These are phyloP conservation scores for Tortrix viridana DNA, from an alignment of 2,888 invertebrate genomes.

Conservation along the genomic window DNA sequence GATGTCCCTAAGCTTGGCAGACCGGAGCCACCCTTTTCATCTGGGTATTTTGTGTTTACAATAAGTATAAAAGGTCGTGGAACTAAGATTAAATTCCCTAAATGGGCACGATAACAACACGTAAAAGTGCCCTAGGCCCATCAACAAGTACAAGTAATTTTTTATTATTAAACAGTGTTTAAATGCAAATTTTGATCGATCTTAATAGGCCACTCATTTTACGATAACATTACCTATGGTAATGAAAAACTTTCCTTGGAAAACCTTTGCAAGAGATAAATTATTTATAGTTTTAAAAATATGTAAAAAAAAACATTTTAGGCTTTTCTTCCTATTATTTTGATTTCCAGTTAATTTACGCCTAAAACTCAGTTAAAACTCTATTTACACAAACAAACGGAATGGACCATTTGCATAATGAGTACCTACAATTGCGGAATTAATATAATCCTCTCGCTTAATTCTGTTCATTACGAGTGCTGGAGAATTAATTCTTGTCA, in stretches of 20 bases:
- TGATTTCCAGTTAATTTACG: background rate
- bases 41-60: background rate
- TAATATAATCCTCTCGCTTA: constrained; percentile 43
- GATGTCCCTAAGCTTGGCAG: constrained; percentile 17
- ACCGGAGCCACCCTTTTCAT: background rate
- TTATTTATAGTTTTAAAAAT: too few species aligned
- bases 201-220: too few species aligned
- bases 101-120: background rate
- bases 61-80: too few species aligned
- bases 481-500: constrained; percentile 46
- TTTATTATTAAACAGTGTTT: too few species aligned
- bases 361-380: background rate
- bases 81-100: too few species aligned
- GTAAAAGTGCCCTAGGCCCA: too few species aligned
- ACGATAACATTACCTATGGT: background rate
- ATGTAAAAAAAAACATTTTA: background rate
- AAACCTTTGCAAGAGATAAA: too few species aligned
- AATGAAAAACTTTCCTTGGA: too few species aligned
- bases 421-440: constrained; percentile 33
- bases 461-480: constrained; percentile 34
- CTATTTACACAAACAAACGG: background rate
- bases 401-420: constrained; percentile 27
- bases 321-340: too few species aligned
- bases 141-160: too few species aligned
- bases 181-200: too few species aligned